Evolutionary conservation across 2,797 vertebrate species (phyloP), one percentile per base, ranked within the genome.

Genomic region (Naso thynnoides): DNA sequence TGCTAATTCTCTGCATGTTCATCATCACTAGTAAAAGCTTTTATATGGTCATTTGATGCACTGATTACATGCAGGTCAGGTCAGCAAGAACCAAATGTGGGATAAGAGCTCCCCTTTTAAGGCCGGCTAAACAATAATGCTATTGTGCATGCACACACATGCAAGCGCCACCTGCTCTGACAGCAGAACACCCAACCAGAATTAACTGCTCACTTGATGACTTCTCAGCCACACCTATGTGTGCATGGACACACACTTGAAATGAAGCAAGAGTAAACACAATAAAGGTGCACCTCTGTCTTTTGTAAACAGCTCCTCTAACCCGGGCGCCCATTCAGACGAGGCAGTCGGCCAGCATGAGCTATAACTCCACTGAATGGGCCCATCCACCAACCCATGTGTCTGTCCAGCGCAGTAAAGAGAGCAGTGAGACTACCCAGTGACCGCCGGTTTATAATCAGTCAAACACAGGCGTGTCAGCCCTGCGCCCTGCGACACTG

Each of bases 391-490:
- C 77, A 76, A 60, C 83, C 85, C 75, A 45, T 73, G 85, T 83
- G 90, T 93, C 88, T 89, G 90, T 91, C 86, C 81, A 63, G 15
- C 80, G 77, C 89, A 76, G 93, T 90, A 91, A 88, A 92, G 88
- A 76, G 86, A 85, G 72, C 76, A 33, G 70, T 95, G 94, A 95
- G 78, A 94, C 85, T 92, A 91, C 89, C 91, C 94, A 95, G 94
- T 73, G 82, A 88, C 87, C 45, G 70, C 83, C 82, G 90, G 94
- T 95, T 95, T 95, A 95, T 91, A 94, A 94, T 94, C 90, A 90
- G 88, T 95, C 94, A 95, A 92, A 93, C 91, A 88, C 85, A 84
- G 73, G 74, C 81, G 71, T 90, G 88, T 91, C 89, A 87, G 83
- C 75, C 81, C 75, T 71, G 75, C 45, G 65, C 79, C 70, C 82